A percentile compares a stretch with the other conserved stretches of the same genome.
Conservation (phyloP, 2,797 vertebrate genomes). For the Lepilemur septentrionalis region DNA sequence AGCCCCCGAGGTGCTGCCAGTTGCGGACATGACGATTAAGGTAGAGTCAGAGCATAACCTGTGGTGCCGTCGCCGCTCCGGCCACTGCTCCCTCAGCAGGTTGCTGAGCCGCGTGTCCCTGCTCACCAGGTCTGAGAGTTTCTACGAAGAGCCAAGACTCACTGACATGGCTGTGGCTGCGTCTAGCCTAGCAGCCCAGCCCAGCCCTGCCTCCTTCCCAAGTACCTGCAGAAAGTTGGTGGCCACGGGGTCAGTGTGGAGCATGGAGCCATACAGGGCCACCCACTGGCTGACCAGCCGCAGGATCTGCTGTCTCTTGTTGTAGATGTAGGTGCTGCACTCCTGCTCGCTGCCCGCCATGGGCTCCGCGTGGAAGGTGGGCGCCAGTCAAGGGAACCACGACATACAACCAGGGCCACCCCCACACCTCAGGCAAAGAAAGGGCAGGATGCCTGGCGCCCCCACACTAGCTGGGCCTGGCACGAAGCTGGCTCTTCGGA, state of each 20-base stretch:
- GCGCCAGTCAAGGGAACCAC: slow-evolving; percentile 85
- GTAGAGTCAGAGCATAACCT: slow-evolving; percentile 60
- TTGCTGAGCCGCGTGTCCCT: slow-evolving; percentile 87
- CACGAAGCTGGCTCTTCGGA: not conserved
- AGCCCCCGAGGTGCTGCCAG: fast-evolving
- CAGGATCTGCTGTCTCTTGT: slow-evolving; percentile 92
- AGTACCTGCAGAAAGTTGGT: slow-evolving; percentile 92
- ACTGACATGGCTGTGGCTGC: fast-evolving
- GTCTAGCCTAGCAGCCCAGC: fast-evolving
- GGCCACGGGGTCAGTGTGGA: slow-evolving; percentile 90
- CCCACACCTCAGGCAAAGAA: fast-evolving
- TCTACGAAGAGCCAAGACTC: slow-evolving; percentile 81
- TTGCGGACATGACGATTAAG: fast-evolving
- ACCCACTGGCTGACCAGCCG: slow-evolving; percentile 94
- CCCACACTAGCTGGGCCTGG: not conserved
- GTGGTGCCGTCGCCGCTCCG: slow-evolving; percentile 86
- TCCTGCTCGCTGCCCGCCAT: slow-evolving; percentile 93
- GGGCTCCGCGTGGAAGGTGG: slow-evolving; percentile 91
- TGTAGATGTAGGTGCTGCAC: slow-evolving; percentile 88
- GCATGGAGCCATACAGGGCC: slow-evolving; percentile 88
- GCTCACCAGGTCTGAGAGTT: slow-evolving; percentile 89
- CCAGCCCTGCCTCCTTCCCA: fast-evolving
- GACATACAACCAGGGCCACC: fast-evolving
- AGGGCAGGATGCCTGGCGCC: not conserved
- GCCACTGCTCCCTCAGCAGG: slow-evolving; percentile 89